Percentiles rank a stretch among this genome's conserved stretches.
Conservation (phyloP, 2,888 invertebrate genomes). For the Drosophila recens region DNA sequence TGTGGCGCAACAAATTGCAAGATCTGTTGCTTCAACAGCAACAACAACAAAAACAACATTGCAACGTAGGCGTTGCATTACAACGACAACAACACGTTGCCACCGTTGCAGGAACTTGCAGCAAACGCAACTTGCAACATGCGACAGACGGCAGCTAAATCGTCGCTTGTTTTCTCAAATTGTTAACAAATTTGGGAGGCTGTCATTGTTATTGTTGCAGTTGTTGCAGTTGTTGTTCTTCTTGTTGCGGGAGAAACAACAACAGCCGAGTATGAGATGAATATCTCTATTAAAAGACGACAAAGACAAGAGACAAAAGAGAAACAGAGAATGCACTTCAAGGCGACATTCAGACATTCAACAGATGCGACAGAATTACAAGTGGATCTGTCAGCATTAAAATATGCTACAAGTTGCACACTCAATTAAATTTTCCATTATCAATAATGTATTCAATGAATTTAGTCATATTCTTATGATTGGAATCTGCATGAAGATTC, state of each 20-base stretch:
- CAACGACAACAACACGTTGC: constrained; percentile 35
- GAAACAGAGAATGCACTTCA: neutral
- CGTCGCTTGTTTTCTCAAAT: constrained; percentile 49
- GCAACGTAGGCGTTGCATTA: constrained; percentile 31
- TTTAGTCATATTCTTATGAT: neutral
- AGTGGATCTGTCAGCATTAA: neutral
- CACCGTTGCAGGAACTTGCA: constrained; percentile 23
- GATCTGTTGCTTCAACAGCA: constrained; percentile 25
- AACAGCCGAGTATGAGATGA: constrained; percentile 13
- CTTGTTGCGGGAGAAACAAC: neutral
- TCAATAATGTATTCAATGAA: neutral
- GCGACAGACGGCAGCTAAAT: constrained; percentile 13
- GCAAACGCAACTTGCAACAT: constrained; percentile 28
- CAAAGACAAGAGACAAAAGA: too few relatives aligned
- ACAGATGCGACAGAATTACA: neutral
- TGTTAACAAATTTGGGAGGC: constrained; percentile 62
- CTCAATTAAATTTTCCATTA: neutral
- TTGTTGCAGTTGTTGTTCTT: neutral
- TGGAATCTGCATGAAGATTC: too few relatives aligned
- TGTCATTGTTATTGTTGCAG: constrained; percentile 10
- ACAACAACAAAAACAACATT: neutral
- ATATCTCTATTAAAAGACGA: constrained; percentile 16
- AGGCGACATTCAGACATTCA: neutral
- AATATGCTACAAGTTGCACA: constrained; percentile 1
- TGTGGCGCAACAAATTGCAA: constrained; percentile 51